Base-by-base conservation (phyloP, 2,888 invertebrate species). In the Corythucha ciliata region DNA sequence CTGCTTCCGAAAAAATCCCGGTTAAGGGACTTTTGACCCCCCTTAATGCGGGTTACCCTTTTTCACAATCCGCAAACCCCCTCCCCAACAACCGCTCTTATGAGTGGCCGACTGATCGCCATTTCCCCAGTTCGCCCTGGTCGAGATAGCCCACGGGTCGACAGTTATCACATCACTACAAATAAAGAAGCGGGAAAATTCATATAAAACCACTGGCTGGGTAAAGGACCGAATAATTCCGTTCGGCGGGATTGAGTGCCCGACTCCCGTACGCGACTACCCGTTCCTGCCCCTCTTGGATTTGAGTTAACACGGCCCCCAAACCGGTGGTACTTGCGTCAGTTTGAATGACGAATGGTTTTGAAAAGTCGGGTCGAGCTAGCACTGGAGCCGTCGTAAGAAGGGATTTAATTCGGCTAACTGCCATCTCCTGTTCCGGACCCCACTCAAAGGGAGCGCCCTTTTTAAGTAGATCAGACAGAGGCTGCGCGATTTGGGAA, bases 141-240 rank as follows among this genome's bases (percentile, higher is more conserved):
- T n/a, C n/a, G n/a, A n/a, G n/a, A n/a, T n/a, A n/a, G n/a, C n/a
- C n/a, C n/a, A n/a, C n/a, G n/a, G n/a, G n/a, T n/a, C n/a, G n/a
- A n/a, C n/a, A n/a, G n/a, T n/a, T n/a, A n/a, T n/a, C n/a, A n/a
- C n/a, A n/a, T n/a, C n/a, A n/a, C n/a, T n/a, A n/a, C n/a, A n/a
- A n/a, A n/a, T n/a, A n/a, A n/a, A n/a, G n/a, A n/a, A n/a, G n/a
- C n/a, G n/a, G n/a, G n/a, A n/a, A n/a, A n/a, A n/a, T n/a, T n/a
- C n/a, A n/a, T n/a, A n/a, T n/a, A n/a, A n/a, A n/a, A n/a, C n/a
- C n/a, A n/a, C n/a, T n/a, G n/a, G n/a, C n/a, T n/a, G n/a, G n/a
- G n/a, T n/a, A n/a, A n/a, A n/a, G n/a, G n/a, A 56, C 57, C 0
- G 57, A 45, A 21, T 60, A 62, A 25, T 59, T 59, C 4, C 52